Conservation (phyloP, 2,113 vertebrate species). For the Trogon surrucura region DNA sequence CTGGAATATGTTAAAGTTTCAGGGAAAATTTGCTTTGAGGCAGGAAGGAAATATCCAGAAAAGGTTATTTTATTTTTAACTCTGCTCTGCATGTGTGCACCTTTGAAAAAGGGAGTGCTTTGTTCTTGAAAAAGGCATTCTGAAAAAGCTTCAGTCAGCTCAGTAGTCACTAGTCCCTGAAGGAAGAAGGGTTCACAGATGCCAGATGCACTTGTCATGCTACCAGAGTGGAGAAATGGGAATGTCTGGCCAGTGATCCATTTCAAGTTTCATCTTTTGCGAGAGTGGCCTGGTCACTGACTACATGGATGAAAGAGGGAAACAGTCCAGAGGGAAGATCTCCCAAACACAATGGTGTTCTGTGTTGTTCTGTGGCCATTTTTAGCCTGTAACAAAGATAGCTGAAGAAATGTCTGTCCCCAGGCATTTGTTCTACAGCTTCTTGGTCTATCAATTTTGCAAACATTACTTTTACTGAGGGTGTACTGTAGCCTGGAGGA, state of each 20-base stretch:
- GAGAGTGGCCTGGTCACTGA: neutral
- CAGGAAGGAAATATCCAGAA: neutral
- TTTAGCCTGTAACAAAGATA: neutral
- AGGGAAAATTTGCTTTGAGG: neutral
- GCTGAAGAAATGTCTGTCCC: neutral
- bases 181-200: slow-evolving; percentile 28
- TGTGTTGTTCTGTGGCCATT: neutral
- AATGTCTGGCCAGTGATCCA: slow-evolving; percentile 52
- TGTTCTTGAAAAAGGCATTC: slow-evolving; percentile 28
- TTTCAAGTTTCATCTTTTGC: slow-evolving; percentile 14
- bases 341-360: neutral
- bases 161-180: slow-evolving; percentile 38
- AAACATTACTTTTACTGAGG: neutral
- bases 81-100: slow-evolving; percentile 24
- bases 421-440: neutral
- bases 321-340: slow-evolving; percentile 8
- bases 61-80: slow-evolving; percentile 54
- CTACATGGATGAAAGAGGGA: neutral
- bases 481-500: neutral
- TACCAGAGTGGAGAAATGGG: slow-evolving; percentile 34
- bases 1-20: neutral
- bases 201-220: slow-evolving; percentile 56
- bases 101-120: slow-evolving; percentile 28
- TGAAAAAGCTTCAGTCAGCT: neutral
- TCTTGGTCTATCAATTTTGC: neutral